Evolutionary conservation across 2,888 invertebrate species (phyloP).

Genomic region (Sylvicola fuscatus): DNA sequence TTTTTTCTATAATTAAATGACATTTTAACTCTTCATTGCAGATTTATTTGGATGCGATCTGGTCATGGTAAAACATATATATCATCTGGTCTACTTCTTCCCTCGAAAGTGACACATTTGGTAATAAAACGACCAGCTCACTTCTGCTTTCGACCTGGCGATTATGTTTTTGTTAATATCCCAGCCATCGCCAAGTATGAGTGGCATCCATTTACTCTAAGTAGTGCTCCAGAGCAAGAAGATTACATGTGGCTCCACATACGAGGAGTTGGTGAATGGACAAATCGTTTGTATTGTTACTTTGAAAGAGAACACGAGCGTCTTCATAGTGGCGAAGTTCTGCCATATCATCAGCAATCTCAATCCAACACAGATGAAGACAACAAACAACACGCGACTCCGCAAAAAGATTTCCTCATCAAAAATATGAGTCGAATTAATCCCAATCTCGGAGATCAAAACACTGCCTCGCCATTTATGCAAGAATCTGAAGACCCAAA

Average conservation of each 20-base stretch:
- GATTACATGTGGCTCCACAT: conserved; percentile 88
- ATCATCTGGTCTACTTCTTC: conserved; percentile 65
- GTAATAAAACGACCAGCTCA: conserved; percentile 71
- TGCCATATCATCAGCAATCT: conserved; percentile 15
- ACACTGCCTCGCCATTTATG: neutral
- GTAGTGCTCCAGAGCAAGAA: conserved; percentile 86
- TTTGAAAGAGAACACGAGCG: conserved; percentile 65
- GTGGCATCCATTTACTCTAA: conserved; percentile 95
- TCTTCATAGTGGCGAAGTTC: conserved; percentile 42
- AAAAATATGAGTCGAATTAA: neutral
- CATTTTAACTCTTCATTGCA: no score
- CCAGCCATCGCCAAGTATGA: conserved; percentile 82
- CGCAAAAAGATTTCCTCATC: conserved; percentile 19
- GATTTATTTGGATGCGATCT: conserved; percentile 38
- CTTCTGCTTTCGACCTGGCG: conserved; percentile 80
- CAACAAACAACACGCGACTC: conserved; percentile 12
- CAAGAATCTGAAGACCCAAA: conserved; percentile 1
- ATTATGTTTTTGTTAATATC: conserved; percentile 84
- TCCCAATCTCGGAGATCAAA: neutral
- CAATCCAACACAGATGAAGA: conserved; percentile 14
- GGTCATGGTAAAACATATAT: conserved; percentile 75
- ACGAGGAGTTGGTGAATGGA: conserved; percentile 87
- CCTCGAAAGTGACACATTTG: conserved; percentile 78
- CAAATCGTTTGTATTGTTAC: conserved; percentile 64
- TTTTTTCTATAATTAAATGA: neutral